Percentiles rank a stretch among this genome's conserved stretches.
Conservation (phyloP, 2,888 invertebrate species). For the Parelbella ahira region DNA sequence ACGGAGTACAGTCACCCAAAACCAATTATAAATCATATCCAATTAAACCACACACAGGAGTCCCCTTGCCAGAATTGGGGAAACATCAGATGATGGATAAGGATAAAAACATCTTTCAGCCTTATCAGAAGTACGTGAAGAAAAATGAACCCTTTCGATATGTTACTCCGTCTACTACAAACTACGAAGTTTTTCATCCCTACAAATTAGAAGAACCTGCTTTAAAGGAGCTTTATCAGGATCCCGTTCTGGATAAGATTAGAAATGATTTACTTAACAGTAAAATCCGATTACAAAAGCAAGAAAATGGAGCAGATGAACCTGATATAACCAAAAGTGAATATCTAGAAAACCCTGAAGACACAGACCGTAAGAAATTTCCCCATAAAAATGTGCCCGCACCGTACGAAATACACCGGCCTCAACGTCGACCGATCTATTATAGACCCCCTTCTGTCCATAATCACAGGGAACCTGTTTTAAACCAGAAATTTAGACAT, state of each 20-base stretch:
- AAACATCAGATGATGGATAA: slow-evolving; percentile 52
- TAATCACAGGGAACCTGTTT: slow-evolving; percentile 45
- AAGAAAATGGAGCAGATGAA: slow-evolving; percentile 59
- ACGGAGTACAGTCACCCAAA: slow-evolving; percentile 60
- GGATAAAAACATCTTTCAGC: slow-evolving; percentile 41
- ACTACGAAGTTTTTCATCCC: slow-evolving; percentile 68
- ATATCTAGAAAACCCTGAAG: slow-evolving; percentile 58
- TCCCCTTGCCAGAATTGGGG: slow-evolving; percentile 50
- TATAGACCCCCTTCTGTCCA: slow-evolving; percentile 45
- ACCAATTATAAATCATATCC: slow-evolving; percentile 59
- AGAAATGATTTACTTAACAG: slow-evolving; percentile 53
- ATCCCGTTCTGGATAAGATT: slow-evolving; percentile 60
- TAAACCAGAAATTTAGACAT: slow-evolving; percentile 64
- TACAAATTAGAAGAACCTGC: slow-evolving; percentile 64
- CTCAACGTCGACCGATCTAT: slow-evolving; percentile 61
- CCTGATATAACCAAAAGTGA: slow-evolving; percentile 54
- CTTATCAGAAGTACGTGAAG: slow-evolving; percentile 51
- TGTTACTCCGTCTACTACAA: slow-evolving; percentile 46
- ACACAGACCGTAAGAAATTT: slow-evolving; percentile 55
- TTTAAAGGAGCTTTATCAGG: slow-evolving; percentile 56
- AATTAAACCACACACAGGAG: slow-evolving; percentile 51
- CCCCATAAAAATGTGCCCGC: slow-evolving; percentile 58
- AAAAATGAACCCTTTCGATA: slow-evolving; percentile 38
- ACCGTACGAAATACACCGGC: slow-evolving; percentile 60
- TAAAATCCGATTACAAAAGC: slow-evolving; percentile 52